Evolutionary conservation across 2,888 invertebrate species (phyloP), one percentile per base, ranked within the genome.

Genomic region (Celastrina argiolus): DNA sequence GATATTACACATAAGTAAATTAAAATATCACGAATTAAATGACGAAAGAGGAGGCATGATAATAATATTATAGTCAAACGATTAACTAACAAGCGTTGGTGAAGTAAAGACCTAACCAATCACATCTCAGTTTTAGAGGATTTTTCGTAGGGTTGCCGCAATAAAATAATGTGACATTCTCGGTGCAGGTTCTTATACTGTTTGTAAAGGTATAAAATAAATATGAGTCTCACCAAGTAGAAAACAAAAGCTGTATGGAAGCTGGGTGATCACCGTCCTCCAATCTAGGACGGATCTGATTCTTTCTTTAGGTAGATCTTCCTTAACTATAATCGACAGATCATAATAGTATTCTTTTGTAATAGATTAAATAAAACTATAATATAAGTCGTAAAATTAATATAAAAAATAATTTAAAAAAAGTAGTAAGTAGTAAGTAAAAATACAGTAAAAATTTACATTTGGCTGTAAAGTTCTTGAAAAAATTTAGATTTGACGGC

Each of bases 181-280:
- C n/a, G n/a, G n/a, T n/a, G n/a, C n/a, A n/a, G n/a, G n/a, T n/a
- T n/a, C n/a, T n/a, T n/a, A n/a, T n/a, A n/a, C n/a, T n/a, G n/a
- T n/a, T n/a, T n/a, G n/a, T n/a, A n/a, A n/a, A n/a, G n/a, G n/a
- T n/a, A n/a, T n/a, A n/a, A n/a, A n/a, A 6, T 16, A 36, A 66
- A 74, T 75, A 61, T 69, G 12, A 12, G 22, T 22, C 51, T 51
- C 4, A 87, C 88, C 88, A 22, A 88, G 75, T 34, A 88, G 74
- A 71, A 87, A 87, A 72, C 78, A 81, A 65, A 88, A 89, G 64
- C 83, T 82, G 69, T 75, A 89, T 0, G 89, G 84, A 76, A 88
- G 71, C 2, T 42, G 22, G 2, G 66, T 56, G 65, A 85, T 81
- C 65, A 83, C 66, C 42, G 12, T 42, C 2, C 42, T 71, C 85